Percentiles rank a stretch among this genome's conserved stretches.
Evolutionary conservation across 2,113 vertebrate species (phyloP).

Genomic region (Psilopsiagon aymara): DNA sequence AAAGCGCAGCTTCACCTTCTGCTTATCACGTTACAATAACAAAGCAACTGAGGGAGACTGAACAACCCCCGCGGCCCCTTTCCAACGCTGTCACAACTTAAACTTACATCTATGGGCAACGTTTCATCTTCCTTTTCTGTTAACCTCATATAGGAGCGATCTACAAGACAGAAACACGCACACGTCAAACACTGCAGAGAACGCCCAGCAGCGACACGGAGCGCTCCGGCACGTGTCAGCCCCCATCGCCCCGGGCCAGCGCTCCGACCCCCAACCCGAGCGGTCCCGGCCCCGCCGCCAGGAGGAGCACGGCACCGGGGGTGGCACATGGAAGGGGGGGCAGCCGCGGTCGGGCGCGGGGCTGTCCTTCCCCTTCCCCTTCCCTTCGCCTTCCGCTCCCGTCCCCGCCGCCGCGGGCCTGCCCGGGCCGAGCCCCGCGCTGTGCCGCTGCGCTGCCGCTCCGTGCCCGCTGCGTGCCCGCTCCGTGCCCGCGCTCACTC

Average conservation of each 20-base stretch:
- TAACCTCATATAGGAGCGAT: slow-evolving; percentile 93
- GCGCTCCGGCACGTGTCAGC: rapidly evolving
- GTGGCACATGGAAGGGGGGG: not conserved
- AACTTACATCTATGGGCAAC: slow-evolving; percentile 94
- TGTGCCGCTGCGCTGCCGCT: not conserved
- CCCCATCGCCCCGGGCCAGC: not conserved
- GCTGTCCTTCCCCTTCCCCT: not conserved
- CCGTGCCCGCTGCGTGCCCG: not conserved
- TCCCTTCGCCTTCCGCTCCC: no score
- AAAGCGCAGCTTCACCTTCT: not conserved
- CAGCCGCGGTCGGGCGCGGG: no score
- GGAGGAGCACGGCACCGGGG: not conserved
- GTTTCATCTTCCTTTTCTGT: slow-evolving; percentile 98
- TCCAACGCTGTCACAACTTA: not conserved
- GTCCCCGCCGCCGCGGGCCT: not conserved
- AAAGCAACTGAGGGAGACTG: not conserved
- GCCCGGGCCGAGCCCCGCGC: not conserved
- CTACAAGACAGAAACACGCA: slow-evolving; percentile 59
- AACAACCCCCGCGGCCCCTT: not conserved
- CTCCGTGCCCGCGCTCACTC: no score
- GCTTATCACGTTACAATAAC: not conserved
- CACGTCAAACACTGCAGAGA: rapidly evolving
- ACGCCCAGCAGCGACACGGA: not conserved
- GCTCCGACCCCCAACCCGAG: not conserved
- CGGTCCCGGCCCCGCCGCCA: not conserved